Evolutionary conservation across 2,797 vertebrate species (phyloP).

Genomic region (Chloroceryle inda): DNA sequence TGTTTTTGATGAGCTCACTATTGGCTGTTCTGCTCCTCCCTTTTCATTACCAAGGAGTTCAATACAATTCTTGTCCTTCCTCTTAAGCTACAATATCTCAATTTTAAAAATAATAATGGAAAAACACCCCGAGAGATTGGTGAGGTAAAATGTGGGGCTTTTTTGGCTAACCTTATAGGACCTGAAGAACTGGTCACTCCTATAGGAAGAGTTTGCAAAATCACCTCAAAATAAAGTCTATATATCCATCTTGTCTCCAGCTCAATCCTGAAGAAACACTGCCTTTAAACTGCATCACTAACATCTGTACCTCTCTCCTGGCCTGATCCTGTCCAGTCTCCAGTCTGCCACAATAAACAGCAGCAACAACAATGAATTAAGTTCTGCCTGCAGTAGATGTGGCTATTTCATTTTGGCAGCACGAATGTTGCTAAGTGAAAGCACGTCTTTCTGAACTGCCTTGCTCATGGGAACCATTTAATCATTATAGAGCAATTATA

Average conservation of each 20-base stretch:
- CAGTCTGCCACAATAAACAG: neutral
- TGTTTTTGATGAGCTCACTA: neutral
- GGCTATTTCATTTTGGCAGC: constrained; percentile 56
- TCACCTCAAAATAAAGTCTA: neutral
- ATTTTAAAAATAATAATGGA: neutral
- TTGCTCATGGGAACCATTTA: constrained; percentile 74
- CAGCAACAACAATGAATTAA: constrained; percentile 5
- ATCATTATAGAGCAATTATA: constrained; percentile 74
- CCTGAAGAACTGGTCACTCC: neutral
- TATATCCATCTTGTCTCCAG: neutral
- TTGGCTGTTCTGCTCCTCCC: neutral
- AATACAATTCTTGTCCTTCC: neutral
- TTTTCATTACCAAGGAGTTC: neutral
- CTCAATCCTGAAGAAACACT: neutral
- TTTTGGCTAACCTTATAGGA: neutral
- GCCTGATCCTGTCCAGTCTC: neutral
- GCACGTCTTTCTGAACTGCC: constrained; percentile 68
- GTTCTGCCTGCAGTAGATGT: constrained; percentile 44
- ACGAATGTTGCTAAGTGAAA: constrained; percentile 70
- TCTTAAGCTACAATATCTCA: neutral
- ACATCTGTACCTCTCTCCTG: neutral
- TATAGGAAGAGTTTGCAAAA: neutral
- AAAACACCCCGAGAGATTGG: neutral
- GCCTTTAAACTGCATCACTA: neutral
- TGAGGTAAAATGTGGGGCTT: neutral